Evolutionary conservation across 2,113 vertebrate genomes (phyloP).

Genomic region (Pionites leucogaster): DNA sequence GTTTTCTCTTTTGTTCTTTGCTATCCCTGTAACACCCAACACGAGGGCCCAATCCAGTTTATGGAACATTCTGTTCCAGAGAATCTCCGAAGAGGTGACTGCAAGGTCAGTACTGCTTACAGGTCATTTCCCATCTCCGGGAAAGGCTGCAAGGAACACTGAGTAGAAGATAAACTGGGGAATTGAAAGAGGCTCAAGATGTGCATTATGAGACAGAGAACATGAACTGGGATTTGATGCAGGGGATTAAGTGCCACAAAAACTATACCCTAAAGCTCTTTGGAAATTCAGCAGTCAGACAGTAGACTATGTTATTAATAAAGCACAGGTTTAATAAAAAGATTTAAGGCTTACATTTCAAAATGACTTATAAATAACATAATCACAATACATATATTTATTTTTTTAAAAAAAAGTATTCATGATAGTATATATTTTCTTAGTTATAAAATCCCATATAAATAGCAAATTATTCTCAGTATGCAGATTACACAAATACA

Average conservation of each 20-base stretch:
- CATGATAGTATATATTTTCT: constrained; percentile 41
- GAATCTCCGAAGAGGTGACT: background rate
- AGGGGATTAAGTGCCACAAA: background rate
- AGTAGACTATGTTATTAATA: background rate
- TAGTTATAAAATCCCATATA: constrained; percentile 48
- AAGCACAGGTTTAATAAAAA: constrained; percentile 52
- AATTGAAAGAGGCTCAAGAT: background rate
- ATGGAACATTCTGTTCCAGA: background rate
- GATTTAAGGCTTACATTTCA: background rate
- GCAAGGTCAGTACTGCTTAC: background rate
- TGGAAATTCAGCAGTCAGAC: background rate
- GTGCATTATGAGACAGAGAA: background rate
- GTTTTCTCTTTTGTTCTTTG: background rate
- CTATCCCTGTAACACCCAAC: background rate
- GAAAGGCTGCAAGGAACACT: background rate
- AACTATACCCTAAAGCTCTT: background rate
- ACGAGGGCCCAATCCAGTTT: rapidly evolving
- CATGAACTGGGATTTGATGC: background rate
- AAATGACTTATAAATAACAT: constrained; percentile 44
- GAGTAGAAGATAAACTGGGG: background rate
- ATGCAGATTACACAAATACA: background rate
- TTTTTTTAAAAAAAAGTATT: constrained; percentile 17
- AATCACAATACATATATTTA: background rate
- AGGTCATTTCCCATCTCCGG: background rate
- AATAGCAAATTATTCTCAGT: constrained; percentile 30